phyloP scores from a whole-genome alignment of 35 echinoderm and acorn worm genomes.

The Stichopus chloronotus region DNA sequence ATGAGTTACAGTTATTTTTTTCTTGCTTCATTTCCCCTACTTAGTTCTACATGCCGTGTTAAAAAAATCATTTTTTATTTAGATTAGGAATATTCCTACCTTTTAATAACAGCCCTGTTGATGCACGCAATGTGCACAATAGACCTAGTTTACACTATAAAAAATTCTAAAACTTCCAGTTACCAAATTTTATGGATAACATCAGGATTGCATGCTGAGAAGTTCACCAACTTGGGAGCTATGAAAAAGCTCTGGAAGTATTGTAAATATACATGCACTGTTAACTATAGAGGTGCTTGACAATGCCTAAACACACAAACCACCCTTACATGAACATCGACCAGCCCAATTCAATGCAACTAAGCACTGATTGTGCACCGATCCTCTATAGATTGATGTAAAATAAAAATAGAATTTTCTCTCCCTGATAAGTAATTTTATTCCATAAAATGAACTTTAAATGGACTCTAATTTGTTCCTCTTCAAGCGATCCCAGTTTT shows the following conservation, averaged over 20 bases:
- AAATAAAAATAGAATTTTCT: background rate
- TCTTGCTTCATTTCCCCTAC: background rate
- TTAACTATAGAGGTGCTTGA: background rate
- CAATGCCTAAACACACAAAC: background rate
- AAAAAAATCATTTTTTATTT: background rate
- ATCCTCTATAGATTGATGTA: background rate
- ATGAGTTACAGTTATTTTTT: background rate
- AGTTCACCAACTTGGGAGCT: background rate
- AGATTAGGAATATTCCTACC: background rate
- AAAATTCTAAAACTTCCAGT: background rate
- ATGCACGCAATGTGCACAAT: no score
- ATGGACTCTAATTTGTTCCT: background rate
- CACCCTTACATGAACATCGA: background rate
- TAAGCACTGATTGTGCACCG: background rate
- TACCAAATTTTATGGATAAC: background rate
- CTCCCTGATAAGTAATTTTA: background rate
- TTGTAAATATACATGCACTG: background rate
- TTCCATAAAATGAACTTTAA: background rate
- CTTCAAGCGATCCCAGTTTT: no score
- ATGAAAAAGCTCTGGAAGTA: background rate
- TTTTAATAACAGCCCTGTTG: no score
- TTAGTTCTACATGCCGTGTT: background rate
- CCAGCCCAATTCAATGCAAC: background rate
- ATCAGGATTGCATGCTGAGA: background rate
- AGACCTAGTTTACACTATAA: no score